Percentiles rank a stretch among this genome's conserved stretches.
These are phyloP conservation scores for Crocuta crocuta DNA, from an alignment of 2,113 vertebrate genomes.

Conservation along the genomic window DNA sequence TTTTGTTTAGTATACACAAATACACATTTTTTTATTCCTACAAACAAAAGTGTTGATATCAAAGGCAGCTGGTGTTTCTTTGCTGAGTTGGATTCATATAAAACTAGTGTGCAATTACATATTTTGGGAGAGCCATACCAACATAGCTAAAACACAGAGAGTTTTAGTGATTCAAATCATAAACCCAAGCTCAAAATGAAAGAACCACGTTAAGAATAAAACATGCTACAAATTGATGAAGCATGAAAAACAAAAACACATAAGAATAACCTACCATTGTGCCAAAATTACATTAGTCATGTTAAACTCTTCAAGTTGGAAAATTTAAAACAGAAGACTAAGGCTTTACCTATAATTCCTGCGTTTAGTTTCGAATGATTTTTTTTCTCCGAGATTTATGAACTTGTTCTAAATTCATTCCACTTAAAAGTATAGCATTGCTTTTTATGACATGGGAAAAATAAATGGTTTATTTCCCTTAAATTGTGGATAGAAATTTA, in stretches of 20 bases:
- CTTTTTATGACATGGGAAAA: constrained; percentile 47
- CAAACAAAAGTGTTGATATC: constrained; percentile 42
- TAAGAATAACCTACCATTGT: constrained; percentile 11
- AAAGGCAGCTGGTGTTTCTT: constrained; percentile 18
- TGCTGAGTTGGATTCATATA: constrained; percentile 17
- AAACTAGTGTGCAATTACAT: constrained; percentile 40
- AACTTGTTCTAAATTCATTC: constrained; percentile 51
- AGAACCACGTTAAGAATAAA: constrained; percentile 56
- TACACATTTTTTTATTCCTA: not conserved
- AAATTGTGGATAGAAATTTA: not conserved
- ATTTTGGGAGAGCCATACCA: not conserved
- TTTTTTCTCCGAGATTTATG: constrained; percentile 61
- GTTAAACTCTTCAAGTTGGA: constrained; percentile 38
- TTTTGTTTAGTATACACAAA: constrained; percentile 11
- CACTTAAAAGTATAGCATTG: constrained; percentile 35
- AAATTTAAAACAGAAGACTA: constrained; percentile 57
- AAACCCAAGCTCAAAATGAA: constrained; percentile 30
- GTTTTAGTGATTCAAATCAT: constrained; percentile 38
- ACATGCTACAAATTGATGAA: constrained; percentile 50
- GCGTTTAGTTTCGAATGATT: constrained; percentile 47
- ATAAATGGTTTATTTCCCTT: constrained; percentile 35
- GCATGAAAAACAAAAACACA: constrained; percentile 54
- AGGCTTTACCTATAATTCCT: constrained; percentile 48
- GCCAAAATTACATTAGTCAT: constrained; percentile 25
- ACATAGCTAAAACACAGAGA: not conserved